Evolutionary conservation across 2,797 vertebrate species (phyloP), one percentile per base, ranked within the genome.

Genomic region (Carduelis carduelis): DNA sequence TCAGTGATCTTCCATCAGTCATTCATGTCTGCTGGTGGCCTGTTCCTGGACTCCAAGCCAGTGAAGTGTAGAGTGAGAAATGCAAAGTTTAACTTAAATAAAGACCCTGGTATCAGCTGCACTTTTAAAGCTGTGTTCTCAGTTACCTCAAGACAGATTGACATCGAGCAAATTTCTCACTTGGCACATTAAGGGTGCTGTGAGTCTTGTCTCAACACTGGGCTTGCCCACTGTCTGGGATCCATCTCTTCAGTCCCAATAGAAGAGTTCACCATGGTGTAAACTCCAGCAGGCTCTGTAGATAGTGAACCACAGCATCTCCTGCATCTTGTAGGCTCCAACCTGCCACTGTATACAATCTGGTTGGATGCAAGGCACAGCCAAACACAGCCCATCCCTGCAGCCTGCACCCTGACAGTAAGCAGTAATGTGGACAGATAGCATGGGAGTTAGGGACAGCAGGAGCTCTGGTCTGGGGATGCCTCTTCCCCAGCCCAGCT

Each of bases 361-460:
- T n/a, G 15, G 7, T 18, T 26, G 37, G 21, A 26, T 21, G 8
- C 24, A 50, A 65, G 35, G 39, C 79, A 52, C 32, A 41, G 18
- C 5, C 21, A 37, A 82, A 24, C 17, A 57, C n/a, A n/a, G 3
- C 5, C 6, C 56, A 71, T 1, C 18, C 14, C 47, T 34, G n/a
- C 26, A 50, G 43, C 49, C 39, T 53, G 65, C 43, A 35, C 14
- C 24, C 47, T 6, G 9, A 2, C 26, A 14, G 56, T 9, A 87
- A 30, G 56, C 44, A 85, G 41, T 21, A 17, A 39, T 1, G 1
- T 32, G 17, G 30, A 21, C 39, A 64, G 44, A 35, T 22, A 63
- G 27, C 34, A 26, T 1, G 8, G 12, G 21, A 52, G 28, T 8
- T 28, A 32, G 8, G 6, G 39, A 41, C 1, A 0, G 2, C 39